phyloP scores from a whole-genome alignment of 2,797 vertebrate species.

The Glossophaga mutica region DNA sequence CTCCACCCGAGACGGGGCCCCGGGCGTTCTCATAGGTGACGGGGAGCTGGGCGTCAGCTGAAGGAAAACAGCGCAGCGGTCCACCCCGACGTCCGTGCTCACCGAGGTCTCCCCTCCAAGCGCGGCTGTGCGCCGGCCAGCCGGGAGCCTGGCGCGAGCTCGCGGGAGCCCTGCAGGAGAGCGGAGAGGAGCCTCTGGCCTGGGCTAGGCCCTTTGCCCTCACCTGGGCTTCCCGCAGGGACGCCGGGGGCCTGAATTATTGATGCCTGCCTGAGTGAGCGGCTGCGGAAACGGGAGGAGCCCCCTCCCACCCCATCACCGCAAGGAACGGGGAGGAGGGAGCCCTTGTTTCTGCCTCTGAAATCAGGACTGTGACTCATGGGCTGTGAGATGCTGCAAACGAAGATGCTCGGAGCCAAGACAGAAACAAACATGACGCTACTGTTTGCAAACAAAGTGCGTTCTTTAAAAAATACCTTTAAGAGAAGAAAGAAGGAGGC shows the following conservation, averaged over 20 bases:
- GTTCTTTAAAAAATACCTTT: background rate
- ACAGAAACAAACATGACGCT: background rate
- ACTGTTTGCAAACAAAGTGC: background rate
- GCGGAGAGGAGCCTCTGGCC: background rate
- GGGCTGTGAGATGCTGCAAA: background rate
- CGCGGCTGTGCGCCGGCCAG: background rate
- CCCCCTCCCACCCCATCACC: slow-evolving; percentile 30
- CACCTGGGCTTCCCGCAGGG: slow-evolving; percentile 65
- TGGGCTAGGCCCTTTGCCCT: slow-evolving; percentile 56
- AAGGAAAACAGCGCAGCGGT: background rate
- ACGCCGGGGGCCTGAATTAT: slow-evolving; percentile 50
- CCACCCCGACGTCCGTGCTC: background rate
- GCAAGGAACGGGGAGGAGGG: background rate
- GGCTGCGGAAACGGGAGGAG: slow-evolving; percentile 27
- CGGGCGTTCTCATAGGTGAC: background rate
- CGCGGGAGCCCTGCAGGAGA: background rate
- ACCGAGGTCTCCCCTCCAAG: background rate
- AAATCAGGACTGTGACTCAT: background rate
- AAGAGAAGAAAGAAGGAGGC: background rate
- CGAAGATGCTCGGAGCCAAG: background rate
- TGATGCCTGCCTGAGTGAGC: slow-evolving; percentile 49
- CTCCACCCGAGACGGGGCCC: background rate
- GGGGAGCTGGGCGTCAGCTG: background rate
- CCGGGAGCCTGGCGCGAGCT: slow-evolving; percentile 1
- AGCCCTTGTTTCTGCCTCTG: background rate